phyloP scores from a whole-genome alignment of 1,140 invertebrate genomes.

The Bacillus rossius region DNA sequence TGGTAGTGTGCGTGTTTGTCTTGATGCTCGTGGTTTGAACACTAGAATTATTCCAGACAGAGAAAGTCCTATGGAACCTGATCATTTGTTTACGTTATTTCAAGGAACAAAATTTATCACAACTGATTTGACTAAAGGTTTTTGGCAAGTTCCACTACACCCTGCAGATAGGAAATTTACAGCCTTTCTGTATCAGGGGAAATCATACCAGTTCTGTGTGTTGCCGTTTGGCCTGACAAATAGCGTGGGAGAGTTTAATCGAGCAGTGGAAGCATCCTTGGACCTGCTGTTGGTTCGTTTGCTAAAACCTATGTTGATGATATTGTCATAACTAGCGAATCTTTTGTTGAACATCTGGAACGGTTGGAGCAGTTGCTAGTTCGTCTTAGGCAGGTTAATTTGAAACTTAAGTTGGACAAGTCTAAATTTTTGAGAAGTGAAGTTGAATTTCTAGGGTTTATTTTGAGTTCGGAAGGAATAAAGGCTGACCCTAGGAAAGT shows the following conservation, averaged over 20 bases:
- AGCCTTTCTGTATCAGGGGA: background rate
- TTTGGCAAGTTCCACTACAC: background rate
- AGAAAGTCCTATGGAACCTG: too few species aligned
- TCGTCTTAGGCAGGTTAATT: conserved; percentile 24
- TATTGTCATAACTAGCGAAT: conserved; percentile 37
- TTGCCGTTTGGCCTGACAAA: conserved; percentile 6
- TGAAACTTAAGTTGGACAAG: conserved; percentile 44
- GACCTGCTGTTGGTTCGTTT: background rate
- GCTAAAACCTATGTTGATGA: conserved; percentile 43
- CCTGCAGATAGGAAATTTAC: background rate
- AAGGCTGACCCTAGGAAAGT: background rate
- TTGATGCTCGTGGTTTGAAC: too few species aligned
- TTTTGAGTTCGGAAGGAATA: background rate
- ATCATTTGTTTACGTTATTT: background rate
- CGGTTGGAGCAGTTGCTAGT: conserved; percentile 12
- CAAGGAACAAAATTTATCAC: background rate
- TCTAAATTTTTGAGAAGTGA: conserved; percentile 37
- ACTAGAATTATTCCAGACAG: too few species aligned
- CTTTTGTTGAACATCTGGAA: conserved; percentile 40
- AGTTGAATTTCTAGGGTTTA: conserved; percentile 38
- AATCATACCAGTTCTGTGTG: background rate
- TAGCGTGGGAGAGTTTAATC: background rate
- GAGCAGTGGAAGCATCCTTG: background rate
- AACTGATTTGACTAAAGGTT: background rate
- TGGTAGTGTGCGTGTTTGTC: too few species aligned